These are phyloP conservation scores for Lithophane socia DNA, from an alignment of 2,888 invertebrate genomes.

Conservation along the genomic window DNA sequence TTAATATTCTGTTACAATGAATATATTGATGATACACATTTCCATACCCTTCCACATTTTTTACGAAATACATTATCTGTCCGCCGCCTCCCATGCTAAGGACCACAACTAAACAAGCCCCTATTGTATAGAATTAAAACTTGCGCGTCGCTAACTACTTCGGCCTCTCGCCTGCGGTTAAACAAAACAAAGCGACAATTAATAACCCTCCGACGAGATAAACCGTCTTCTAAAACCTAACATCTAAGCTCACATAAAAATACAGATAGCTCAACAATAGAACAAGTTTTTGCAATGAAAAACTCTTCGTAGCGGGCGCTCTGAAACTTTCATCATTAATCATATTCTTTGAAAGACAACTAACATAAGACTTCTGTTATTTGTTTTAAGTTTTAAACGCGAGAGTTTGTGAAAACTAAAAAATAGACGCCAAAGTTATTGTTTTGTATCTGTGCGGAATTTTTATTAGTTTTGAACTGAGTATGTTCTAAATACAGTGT, in stretches of 20 bases:
- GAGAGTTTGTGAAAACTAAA: conserved; percentile 16
- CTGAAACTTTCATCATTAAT: conserved; percentile 62
- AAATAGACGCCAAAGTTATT: conserved; percentile 8
- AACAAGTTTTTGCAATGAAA: conserved; percentile 47
- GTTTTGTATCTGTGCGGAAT: not conserved
- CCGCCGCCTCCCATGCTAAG: conserved; percentile 1
- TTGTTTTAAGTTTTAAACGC: conserved; percentile 41
- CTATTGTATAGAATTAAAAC: conserved; percentile 57
- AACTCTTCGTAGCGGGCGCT: conserved; percentile 43
- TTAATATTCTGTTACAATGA: not conserved
- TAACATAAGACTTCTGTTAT: conserved; percentile 47
- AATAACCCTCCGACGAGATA: conserved; percentile 42
- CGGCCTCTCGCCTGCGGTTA: conserved; percentile 30
- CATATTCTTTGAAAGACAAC: conserved; percentile 58
- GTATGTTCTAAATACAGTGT: not conserved
- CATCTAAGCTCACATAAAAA: conserved; percentile 37
- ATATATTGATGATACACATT: not conserved
- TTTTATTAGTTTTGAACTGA: conserved; percentile 4
- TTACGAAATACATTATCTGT: not conserved
- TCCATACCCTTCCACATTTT: not conserved
- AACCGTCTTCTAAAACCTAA: conserved; percentile 6
- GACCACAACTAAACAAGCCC: conserved; percentile 18
- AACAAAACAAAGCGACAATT: conserved; percentile 50
- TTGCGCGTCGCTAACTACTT: conserved; percentile 36
- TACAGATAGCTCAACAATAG: conserved; percentile 45